These are phyloP conservation scores for Adoxophyes honmai DNA, from an alignment of 1,140 invertebrate species.

Conservation along the genomic window DNA sequence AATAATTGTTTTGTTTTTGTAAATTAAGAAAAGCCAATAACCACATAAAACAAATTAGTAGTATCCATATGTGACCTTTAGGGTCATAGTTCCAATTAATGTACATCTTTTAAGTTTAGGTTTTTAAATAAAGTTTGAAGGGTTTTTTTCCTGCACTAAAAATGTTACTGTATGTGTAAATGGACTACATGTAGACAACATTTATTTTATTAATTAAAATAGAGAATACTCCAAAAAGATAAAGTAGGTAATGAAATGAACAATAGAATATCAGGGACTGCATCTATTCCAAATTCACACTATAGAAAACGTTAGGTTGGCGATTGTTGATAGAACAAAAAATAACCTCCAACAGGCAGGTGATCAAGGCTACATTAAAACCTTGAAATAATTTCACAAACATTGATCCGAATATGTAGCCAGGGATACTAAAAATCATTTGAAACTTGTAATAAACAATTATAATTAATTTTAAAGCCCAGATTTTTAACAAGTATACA, in stretches of 20 bases:
- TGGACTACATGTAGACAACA: background rate
- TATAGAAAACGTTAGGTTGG: conserved; percentile 12
- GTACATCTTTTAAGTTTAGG: too few species aligned
- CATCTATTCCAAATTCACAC: conserved; percentile 3
- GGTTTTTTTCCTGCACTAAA: too few species aligned
- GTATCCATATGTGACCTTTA: too few species aligned
- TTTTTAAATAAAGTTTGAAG: too few species aligned
- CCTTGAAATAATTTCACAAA: conserved; percentile 25
- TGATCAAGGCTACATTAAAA: conserved; percentile 29
- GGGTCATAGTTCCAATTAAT: too few species aligned
- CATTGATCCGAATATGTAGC: conserved; percentile 7
- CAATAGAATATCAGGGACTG: conserved; percentile 5
- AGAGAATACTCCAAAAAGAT: background rate
- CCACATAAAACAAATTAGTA: too few species aligned
- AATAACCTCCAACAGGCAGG: conserved; percentile 32
- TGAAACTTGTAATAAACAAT: background rate
- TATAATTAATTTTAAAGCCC: background rate
- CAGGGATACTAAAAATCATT: background rate
- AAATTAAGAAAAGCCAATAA: too few species aligned
- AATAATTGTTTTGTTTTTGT: too few species aligned
- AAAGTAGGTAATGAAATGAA: conserved; percentile 1
- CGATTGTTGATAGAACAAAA: conserved; percentile 26
- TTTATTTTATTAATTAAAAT: conserved; percentile 5
- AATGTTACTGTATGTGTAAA: too few species aligned
- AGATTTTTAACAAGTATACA: background rate